Evolutionary conservation across 2,113 vertebrate genomes (phyloP).

Genomic region (Nothoprocta perdicaria): DNA sequence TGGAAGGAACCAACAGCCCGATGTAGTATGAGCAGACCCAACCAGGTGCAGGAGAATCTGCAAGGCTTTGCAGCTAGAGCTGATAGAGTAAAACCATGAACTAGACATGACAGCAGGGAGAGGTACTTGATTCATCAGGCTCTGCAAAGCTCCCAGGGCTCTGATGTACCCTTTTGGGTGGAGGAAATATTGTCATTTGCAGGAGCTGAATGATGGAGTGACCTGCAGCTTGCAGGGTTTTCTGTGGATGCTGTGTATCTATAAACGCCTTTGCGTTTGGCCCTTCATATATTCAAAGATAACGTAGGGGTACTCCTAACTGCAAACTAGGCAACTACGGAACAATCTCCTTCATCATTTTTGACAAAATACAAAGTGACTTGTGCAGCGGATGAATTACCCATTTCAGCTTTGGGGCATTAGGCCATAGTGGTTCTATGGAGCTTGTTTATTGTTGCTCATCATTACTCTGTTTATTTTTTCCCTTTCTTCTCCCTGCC

Average conservation of each 20-base stretch:
- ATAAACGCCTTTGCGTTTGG: background rate
- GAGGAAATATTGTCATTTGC: background rate
- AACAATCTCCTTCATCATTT: background rate
- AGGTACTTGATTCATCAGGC: background rate
- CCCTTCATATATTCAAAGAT: background rate
- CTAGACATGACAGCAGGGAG: background rate
- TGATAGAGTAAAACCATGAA: background rate
- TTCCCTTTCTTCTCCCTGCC: no score
- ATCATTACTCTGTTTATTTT: background rate
- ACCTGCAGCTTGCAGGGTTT: background rate
- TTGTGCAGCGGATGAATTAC: background rate
- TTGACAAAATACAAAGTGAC: background rate
- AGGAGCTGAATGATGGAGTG: background rate
- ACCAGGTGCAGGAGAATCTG: background rate
- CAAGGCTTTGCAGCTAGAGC: background rate
- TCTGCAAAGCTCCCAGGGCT: background rate
- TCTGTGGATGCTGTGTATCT: background rate
- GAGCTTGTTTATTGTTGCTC: conserved; percentile 20
- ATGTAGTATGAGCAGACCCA: background rate
- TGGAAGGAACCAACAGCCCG: background rate
- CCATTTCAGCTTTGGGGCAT: background rate
- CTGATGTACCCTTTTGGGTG: background rate
- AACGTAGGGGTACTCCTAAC: background rate
- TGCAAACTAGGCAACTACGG: background rate
- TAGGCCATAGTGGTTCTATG: background rate